phyloP scores from a whole-genome alignment of 2,888 invertebrate species.

The Phragmatobia fuliginosa region DNA sequence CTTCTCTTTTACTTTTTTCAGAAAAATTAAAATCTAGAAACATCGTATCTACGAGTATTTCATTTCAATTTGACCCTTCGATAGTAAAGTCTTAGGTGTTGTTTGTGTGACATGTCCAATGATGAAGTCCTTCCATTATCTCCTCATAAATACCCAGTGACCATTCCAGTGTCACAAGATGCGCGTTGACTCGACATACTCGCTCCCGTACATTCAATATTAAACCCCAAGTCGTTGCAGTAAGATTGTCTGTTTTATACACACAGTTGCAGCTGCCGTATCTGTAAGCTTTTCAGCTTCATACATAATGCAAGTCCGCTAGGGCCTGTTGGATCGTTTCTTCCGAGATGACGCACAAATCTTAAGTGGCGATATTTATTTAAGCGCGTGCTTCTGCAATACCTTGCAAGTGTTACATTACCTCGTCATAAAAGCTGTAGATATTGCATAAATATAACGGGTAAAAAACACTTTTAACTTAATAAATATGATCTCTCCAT shows the following conservation, averaged over 20 bases:
- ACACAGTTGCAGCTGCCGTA: conserved; percentile 17
- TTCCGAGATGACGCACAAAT: conserved; percentile 58
- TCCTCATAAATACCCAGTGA: conserved; percentile 59
- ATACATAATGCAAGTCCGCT: conserved; percentile 65
- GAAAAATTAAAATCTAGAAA: conserved; percentile 6
- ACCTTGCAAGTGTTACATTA: conserved; percentile 21
- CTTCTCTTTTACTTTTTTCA: too few relatives aligned
- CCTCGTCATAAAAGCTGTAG: neutral
- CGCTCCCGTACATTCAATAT: neutral
- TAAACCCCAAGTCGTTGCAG: conserved; percentile 8
- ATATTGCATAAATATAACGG: neutral
- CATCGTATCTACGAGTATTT: conserved; percentile 10
- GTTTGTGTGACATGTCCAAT: neutral
- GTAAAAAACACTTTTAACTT: neutral
- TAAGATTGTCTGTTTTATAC: conserved; percentile 18
- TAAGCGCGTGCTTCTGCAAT: conserved; percentile 54
- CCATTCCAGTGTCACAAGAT: conserved; percentile 49
- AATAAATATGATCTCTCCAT: neutral
- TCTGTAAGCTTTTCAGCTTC: conserved; percentile 41
- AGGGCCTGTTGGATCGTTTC: conserved; percentile 49
- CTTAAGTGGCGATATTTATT: conserved; percentile 69
- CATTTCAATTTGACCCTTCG: conserved; percentile 14
- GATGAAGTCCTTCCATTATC: conserved; percentile 24
- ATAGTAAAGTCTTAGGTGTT: neutral
- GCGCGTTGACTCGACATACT: neutral